Evolutionary conservation across 2,113 vertebrate genomes (phyloP).

Genomic region (Cyanocitta stelleri): DNA sequence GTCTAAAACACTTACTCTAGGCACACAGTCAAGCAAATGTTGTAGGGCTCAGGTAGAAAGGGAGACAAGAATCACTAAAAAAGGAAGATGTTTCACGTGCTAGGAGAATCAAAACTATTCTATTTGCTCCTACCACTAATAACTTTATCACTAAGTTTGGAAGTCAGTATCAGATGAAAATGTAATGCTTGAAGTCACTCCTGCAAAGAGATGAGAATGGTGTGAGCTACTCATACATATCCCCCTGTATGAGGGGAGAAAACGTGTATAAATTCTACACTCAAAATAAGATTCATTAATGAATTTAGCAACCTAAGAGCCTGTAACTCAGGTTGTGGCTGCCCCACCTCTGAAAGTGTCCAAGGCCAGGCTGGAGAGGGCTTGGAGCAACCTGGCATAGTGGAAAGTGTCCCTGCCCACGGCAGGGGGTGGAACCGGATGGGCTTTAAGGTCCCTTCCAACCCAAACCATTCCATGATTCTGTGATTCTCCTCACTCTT

Average conservation of each 20-base stretch:
- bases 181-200: neutral
- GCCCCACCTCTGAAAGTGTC: neutral
- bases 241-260: fast-evolving
- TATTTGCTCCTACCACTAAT: neutral
- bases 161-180: neutral
- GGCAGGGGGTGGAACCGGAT: neutral
- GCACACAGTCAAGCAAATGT: neutral
- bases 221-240: neutral
- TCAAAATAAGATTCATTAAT: neutral
- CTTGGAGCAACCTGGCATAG: neutral
- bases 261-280: neutral
- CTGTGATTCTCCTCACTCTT: neutral
- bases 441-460: neutral
- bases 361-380: neutral
- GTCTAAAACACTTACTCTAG: neutral
- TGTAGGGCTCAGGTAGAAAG: neutral
- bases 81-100: neutral
- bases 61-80: neutral
- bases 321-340: neutral
- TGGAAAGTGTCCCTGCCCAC: neutral
- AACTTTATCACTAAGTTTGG: neutral
- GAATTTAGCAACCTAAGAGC: neutral
- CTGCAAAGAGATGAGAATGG: neutral
- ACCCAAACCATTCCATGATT: neutral
- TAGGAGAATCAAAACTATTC: neutral